These are phyloP conservation scores for Hydrocynus forskahlii DNA, from an alignment of 2,797 vertebrate species.

Conservation along the genomic window DNA sequence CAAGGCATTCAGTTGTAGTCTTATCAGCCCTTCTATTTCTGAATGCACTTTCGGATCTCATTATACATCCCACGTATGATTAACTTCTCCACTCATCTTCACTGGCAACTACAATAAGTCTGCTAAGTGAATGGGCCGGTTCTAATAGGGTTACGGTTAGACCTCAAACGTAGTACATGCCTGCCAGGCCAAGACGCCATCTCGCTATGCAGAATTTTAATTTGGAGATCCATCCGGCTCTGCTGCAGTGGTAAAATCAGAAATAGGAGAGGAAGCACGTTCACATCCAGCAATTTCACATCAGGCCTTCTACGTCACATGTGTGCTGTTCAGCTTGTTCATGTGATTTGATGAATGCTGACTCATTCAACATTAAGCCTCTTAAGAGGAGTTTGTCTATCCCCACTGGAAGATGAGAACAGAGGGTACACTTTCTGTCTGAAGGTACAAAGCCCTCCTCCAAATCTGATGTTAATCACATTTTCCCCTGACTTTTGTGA, in stretches of 20 bases:
- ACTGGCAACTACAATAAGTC: conserved; percentile 43
- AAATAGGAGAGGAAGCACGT: background rate
- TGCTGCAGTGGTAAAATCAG: background rate
- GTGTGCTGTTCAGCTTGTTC: conserved; percentile 13
- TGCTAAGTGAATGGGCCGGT: conserved; percentile 2
- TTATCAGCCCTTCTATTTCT: background rate
- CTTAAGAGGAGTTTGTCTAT: conserved; percentile 16
- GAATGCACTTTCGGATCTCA: background rate
- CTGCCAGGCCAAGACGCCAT: background rate
- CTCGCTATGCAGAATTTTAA: background rate
- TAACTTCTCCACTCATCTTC: background rate
- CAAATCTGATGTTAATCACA: background rate
- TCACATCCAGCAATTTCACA: background rate
- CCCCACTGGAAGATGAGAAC: conserved; percentile 3
- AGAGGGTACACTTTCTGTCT: background rate
- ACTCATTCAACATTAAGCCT: conserved; percentile 18
- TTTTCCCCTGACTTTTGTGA: background rate
- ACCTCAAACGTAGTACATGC: conserved; percentile 10
- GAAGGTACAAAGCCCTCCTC: background rate
- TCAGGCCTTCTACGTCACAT: background rate
- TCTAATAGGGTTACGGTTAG: conserved; percentile 3
- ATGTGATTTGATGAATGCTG: conserved; percentile 52
- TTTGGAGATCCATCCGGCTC: background rate
- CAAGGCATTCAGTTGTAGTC: background rate
- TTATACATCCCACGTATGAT: background rate